Evolutionary conservation across 30 jellyfish, hydroid and myxozoan species (phyloP), one percentile per base, ranked within the genome.

Genomic region (Aurelia sp.): DNA sequence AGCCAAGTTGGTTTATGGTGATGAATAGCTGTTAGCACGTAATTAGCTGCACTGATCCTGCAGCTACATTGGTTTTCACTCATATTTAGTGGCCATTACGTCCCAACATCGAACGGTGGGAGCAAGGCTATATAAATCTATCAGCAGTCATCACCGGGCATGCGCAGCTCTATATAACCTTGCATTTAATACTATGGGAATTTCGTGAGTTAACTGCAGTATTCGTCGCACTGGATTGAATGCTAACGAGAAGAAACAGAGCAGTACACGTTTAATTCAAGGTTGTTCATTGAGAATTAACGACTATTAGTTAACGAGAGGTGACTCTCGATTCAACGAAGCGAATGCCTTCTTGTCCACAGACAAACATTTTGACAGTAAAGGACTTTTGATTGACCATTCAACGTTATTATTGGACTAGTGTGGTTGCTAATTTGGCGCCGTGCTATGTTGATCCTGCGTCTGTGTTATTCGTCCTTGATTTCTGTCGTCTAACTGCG

Each of bases 401-500:
- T 74, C 52, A 74, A 59, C 68, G 61, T 60, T 60, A 73, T 68
- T 59, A 71, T 52, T 37, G 85, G 85, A 82, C 84, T 57, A 57
- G 82, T 82, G 93, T 63, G 93, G 93, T 84, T 62, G 87, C 73
- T 59, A 69, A 69, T 68, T 72, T 84, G 87, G 87, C 87, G 93
- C 93, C 93, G 65, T 48, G 76, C 75, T 17, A 50, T 84, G 93
- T 84, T 84, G 87, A 84, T 84, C 78, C 41, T 60, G 31, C 74
- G 87, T 84, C 93, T 84, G 93, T 48, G 72, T 50, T 66, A 55
- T 84, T 30, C 75, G 40, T 84, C 76, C 73, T 73, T 71, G 93
- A 73, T 71, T 84, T n/a, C 81, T 66, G 52, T 68, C 84, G 82
- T 30, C 81, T 72, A 50, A 73, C 87, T 37, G 93, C 23, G 78